phyloP scores from a whole-genome alignment of 2,113 vertebrate genomes.

The Caracal caracal region DNA sequence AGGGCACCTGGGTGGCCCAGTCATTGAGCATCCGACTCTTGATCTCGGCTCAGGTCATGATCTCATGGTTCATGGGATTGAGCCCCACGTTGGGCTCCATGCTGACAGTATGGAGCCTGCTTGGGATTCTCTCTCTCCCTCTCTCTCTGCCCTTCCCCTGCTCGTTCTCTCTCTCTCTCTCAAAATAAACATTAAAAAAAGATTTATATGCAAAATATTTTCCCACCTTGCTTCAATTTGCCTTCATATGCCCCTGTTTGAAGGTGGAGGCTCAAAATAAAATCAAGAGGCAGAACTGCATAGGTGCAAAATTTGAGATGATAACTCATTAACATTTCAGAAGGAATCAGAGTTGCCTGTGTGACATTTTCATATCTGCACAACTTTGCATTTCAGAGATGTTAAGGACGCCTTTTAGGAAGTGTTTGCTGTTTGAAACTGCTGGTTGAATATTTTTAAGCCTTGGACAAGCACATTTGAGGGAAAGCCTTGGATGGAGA shows the following conservation, averaged over 20 bases:
- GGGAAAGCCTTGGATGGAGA: not conserved
- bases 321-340: not conserved
- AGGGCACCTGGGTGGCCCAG: not conserved
- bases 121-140: too few species aligned
- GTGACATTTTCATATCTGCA: constrained; percentile 1
- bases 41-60: too few species aligned
- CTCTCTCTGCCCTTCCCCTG: too few species aligned
- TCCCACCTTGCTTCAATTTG: not conserved
- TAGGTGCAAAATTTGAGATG: not conserved
- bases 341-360: constrained; percentile 1
- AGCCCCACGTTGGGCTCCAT: too few species aligned
- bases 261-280: not conserved
- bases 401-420: not conserved
- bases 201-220: constrained; percentile 2
- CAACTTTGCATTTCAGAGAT: not conserved
- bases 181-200: not conserved
- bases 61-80: too few species aligned
- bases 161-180: too few species aligned
- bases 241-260: not conserved
- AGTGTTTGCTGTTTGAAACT: not conserved
- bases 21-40: too few species aligned
- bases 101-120: too few species aligned
- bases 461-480: not conserved
- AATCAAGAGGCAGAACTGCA: not conserved
- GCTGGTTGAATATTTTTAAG: constrained; percentile 10